These are phyloP conservation scores for Liposcelis brunnea DNA, from an alignment of 2,888 invertebrate species.

Conservation along the genomic window DNA sequence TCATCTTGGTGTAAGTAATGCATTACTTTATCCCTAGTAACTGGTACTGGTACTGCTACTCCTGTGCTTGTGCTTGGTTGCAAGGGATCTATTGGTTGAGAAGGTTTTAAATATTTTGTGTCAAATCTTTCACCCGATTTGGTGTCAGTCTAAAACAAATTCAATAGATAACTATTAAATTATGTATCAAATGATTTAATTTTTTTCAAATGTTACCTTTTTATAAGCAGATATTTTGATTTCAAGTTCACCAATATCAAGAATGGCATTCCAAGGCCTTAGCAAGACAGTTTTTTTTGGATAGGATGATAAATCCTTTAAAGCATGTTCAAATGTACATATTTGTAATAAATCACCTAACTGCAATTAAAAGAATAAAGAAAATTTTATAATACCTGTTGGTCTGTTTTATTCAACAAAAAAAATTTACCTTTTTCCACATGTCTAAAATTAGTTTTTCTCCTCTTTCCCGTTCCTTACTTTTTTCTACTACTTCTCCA, in stretches of 20 bases:
- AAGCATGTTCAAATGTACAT: not conserved
- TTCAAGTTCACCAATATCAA: constrained; percentile 4
- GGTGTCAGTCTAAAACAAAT: too few species aligned
- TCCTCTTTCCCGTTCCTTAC: not conserved
- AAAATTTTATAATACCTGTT: not conserved
- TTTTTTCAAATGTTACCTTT: not conserved
- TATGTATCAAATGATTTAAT: too few species aligned
- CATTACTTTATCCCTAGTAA: too few species aligned
- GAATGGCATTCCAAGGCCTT: not conserved
- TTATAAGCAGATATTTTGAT: not conserved
- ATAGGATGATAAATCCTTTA: not conserved
- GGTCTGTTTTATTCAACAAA: too few species aligned
- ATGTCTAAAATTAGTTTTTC: not conserved
- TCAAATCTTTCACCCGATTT: too few species aligned
- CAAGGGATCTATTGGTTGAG: too few species aligned
- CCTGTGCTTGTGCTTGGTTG: too few species aligned
- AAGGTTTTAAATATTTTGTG: too few species aligned
- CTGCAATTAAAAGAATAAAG: not conserved
- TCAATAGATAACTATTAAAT: too few species aligned
- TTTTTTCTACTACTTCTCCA: not conserved
- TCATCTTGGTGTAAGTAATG: too few species aligned
- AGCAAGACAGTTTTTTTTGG: not conserved
- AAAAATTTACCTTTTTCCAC: not conserved
- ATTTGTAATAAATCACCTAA: not conserved
- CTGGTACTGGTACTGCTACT: too few species aligned